Base-by-base conservation (phyloP, 1,140 invertebrate genomes). In the Aradophagus sp. region DNA sequence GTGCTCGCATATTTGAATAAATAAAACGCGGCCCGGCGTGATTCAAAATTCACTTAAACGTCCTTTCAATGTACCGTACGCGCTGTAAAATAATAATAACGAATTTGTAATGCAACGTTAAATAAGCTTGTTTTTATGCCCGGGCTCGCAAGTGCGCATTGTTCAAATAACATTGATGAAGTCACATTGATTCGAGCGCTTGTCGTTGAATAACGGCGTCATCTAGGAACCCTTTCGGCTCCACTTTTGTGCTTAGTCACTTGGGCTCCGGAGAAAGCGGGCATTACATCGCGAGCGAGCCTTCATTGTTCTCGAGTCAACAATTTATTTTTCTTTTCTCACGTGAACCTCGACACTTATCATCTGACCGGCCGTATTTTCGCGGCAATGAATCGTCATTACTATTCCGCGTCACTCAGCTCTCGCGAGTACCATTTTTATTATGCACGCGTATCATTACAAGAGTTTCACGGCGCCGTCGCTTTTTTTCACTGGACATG, bases 301-400 rank as follows among this genome's bases (percentile, higher is more conserved):
- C 55, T 61, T 47, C 61, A 65, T 72, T 72, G 69, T 73, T 73
- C 69, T 62, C 56, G 35, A 72, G 69, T 72, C 69, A 66, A 72
- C 69, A 52, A 66, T 48, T 66, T 62, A 66, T 66, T 72, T 72
- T 66, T 72, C 69, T 72, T 62, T 52, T 55, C 56, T 62, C 56
- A 62, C 50, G 36, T 11, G 44, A 52, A 41, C 32, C n/a, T n/a
- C 47, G 3, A 36, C 35, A 42, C 61, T 72, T 72, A 66, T 72
- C 61, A 53, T 55, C 19, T 45, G 58, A 32, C 47, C 66, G 13
- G 65, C 41, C 52, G 50, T 17, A 34, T 58, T 70, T 58, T 44
- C 31, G 44, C 52, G 12, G 36, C 44, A 27, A 15, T 34, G 38
- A 58, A 44, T 55, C 31, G 42, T 61, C 55, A 17, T 59, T 38